Base-by-base conservation (phyloP, 2,113 vertebrate genomes). In the Megaceryle maxima region DNA sequence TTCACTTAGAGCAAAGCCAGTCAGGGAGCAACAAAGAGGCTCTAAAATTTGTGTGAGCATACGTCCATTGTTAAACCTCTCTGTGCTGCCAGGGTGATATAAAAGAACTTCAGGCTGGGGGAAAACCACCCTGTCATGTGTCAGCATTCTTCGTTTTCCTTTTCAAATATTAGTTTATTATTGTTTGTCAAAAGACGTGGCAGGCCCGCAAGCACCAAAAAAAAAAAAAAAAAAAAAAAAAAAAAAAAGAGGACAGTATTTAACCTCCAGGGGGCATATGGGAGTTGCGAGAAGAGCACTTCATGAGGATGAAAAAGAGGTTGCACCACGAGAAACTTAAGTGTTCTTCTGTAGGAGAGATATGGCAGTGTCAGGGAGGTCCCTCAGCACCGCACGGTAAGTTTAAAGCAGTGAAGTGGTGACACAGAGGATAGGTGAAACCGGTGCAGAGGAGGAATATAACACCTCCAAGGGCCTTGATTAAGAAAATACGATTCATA, bases 231-330 rank as follows among this genome's bases (percentile, higher is more conserved):
- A 43, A 46, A 55, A 21, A 21, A 41, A 90, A 57, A 59, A 53
- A 59, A 50, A 53, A 46, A 20, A 55, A 67, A 25, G 62, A 81
- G 22, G 26, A 44, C 90, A 69, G 59, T 79, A n/a, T 94, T 91
- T 91, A 91, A 92, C 95, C 94, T 95, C 77, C 95, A 97, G 95
- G 92, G 91, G 92, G 92, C 95, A 95, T 55, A 85, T 57, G 81
- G 83, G 92, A 96, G 94, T 89, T 80, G 73, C 33, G 37, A 57
- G 88, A 89, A 95, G 66, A 66, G 14, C 37, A 4, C 15, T 59
- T 28, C 29, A 9, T 1, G 19, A 80, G 46, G 57, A 19, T 26
- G 41, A 13, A 44, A 31, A 85, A 68, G 39, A 26, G 19, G 12
- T 62, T 77, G 51, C 68, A 22, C 14, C 50, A 3, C 2, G 1